These are phyloP conservation scores for Nemotelus pantherinus DNA, from an alignment of 2,888 invertebrate species.

Conservation along the genomic window DNA sequence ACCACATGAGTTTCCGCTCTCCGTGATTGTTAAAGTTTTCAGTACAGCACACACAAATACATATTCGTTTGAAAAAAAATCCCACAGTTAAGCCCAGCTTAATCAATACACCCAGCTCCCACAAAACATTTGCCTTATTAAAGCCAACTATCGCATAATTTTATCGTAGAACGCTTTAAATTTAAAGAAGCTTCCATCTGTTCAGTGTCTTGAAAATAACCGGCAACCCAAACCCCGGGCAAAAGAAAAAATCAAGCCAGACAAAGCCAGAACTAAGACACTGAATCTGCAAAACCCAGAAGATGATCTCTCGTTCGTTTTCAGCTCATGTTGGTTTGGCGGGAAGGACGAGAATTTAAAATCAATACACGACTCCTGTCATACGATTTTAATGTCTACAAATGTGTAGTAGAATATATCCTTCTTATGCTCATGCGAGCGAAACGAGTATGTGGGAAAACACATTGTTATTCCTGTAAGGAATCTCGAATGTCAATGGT, in stretches of 20 bases:
- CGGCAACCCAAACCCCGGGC: not conserved
- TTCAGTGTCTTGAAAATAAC: too few species aligned
- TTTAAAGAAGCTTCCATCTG: too few species aligned
- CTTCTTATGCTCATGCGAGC: slow-evolving; percentile 25
- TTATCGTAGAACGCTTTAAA: too few species aligned
- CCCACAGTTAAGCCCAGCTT: too few species aligned
- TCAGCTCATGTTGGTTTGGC: not conserved
- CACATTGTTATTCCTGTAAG: slow-evolving; percentile 22
- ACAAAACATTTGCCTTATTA: too few species aligned
- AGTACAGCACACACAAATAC: too few species aligned
- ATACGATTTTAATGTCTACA: slow-evolving; percentile 46
- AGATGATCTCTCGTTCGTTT: slow-evolving; percentile 3
- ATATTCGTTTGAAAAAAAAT: too few species aligned
- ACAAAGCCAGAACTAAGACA: not conserved
- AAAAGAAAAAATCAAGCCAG: not conserved
- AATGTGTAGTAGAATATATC: slow-evolving; percentile 19
- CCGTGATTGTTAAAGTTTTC: too few species aligned
- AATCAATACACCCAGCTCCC: too few species aligned
- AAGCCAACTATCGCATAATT: too few species aligned
- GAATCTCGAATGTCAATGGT: slow-evolving; percentile 20
- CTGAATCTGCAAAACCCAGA: not conserved
- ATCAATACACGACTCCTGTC: slow-evolving; percentile 48
- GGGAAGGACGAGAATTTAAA: slow-evolving; percentile 46
- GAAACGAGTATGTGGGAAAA: slow-evolving; percentile 25
- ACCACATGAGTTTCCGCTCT: too few species aligned